Evolutionary conservation across 1,140 invertebrate species (phyloP).

Genomic region (Nautilus pompilius): DNA sequence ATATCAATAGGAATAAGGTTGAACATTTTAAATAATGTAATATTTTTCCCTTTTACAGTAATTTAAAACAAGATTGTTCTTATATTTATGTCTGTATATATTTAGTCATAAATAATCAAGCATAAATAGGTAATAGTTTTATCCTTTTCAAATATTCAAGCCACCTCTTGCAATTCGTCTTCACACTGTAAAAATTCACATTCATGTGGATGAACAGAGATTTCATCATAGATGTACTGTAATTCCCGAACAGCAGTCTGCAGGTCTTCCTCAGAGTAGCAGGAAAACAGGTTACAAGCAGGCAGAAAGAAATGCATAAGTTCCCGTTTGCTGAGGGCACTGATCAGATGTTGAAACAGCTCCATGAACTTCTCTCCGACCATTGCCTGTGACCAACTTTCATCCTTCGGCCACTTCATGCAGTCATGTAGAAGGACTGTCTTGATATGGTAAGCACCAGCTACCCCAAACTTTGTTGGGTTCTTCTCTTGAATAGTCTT

Average conservation of each 20-base stretch:
- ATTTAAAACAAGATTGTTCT: too few relatives aligned
- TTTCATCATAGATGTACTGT: conserved; percentile 14
- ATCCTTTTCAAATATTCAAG: too few relatives aligned
- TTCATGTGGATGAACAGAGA: conserved; percentile 6
- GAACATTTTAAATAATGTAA: too few relatives aligned
- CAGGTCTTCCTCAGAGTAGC: conserved; percentile 9
- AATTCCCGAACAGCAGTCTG: conserved; percentile 1
- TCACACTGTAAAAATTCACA: conserved; percentile 18
- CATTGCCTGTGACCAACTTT: conserved; percentile 6
- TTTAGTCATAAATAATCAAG: too few relatives aligned
- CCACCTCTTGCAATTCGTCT: too few relatives aligned
- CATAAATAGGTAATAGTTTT: too few relatives aligned
- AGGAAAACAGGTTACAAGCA: conserved; percentile 16
- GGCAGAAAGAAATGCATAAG: conserved; percentile 18
- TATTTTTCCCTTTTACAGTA: too few relatives aligned
- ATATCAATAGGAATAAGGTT: too few relatives aligned
- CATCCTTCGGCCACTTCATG: conserved; percentile 5
- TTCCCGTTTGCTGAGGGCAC: conserved; percentile 10
- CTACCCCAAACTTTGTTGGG: conserved; percentile 10
- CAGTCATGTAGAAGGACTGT: conserved; percentile 18
- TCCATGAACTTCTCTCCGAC: conserved; percentile 14
- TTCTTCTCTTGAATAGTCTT: conserved; percentile 16
- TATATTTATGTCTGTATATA: too few relatives aligned
- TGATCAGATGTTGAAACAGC: conserved; percentile 10
- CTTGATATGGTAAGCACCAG: conserved; percentile 18